A percentile compares a stretch with the other conserved stretches of the same genome.
Conservation (phyloP, 2,113 vertebrate genomes). For the Gorsachius goisagi region DNA sequence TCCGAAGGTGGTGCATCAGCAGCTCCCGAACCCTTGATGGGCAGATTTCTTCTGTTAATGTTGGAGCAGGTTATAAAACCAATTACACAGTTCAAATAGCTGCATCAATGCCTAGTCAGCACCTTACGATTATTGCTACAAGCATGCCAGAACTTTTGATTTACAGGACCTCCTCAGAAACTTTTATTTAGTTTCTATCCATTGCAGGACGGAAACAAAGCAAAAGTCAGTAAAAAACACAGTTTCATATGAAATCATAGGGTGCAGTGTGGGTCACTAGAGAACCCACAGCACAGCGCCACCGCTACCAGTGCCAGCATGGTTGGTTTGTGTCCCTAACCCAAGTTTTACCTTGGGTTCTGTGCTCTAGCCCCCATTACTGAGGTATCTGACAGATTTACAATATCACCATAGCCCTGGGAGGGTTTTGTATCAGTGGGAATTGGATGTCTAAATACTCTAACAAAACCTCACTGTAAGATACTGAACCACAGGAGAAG, state of each 20-base stretch:
- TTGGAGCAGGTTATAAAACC: constrained; percentile 32
- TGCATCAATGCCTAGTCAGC: neutral
- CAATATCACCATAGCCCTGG: neutral
- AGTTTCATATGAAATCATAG: neutral
- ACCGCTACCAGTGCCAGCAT: neutral
- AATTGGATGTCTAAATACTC: neutral
- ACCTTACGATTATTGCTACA: neutral
- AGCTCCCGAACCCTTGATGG: neutral
- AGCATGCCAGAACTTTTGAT: neutral
- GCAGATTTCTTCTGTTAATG: constrained; percentile 24
- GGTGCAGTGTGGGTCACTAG: too few relatives aligned
- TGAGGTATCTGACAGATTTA: neutral
- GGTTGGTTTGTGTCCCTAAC: neutral
- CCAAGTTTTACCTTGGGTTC: neutral
- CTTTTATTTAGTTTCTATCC: neutral
- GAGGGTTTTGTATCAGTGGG: neutral
- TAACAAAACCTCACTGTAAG: neutral
- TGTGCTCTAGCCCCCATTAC: neutral
- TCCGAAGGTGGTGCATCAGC: neutral
- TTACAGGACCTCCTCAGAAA: neutral
- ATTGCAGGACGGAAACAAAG: neutral
- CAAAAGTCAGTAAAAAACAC: neutral
- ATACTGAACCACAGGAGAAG: neutral
- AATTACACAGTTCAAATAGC: neutral
- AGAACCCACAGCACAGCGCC: neutral